Evolutionary conservation across 2,797 vertebrate genomes (phyloP).

Genomic region (Petrocephalus sullivani): DNA sequence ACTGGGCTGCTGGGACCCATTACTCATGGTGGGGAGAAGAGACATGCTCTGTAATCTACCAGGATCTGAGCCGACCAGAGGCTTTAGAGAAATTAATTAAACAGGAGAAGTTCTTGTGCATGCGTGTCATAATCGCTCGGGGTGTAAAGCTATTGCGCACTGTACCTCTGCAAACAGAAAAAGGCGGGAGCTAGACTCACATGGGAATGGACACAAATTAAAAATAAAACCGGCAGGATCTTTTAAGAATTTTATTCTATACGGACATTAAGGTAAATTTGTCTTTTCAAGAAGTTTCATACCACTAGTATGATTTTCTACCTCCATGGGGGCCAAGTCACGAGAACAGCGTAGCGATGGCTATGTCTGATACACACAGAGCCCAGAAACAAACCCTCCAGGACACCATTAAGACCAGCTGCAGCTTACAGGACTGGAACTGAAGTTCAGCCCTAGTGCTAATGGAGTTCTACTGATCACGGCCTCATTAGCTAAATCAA

Average conservation of each 20-base stretch:
- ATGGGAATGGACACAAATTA: background rate
- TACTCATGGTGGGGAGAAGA: background rate
- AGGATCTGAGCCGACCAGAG: conserved; percentile 8
- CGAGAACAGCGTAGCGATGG: background rate
- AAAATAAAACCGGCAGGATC: background rate
- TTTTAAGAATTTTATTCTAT: background rate
- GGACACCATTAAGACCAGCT: conserved; percentile 2
- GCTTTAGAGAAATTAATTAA: conserved; percentile 7
- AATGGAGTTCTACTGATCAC: background rate
- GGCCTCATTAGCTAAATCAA: background rate
- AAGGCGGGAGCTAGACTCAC: background rate
- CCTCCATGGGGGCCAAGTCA: background rate
- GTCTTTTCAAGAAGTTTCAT: background rate
- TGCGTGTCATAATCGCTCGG: background rate
- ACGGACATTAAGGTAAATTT: background rate
- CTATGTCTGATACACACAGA: background rate
- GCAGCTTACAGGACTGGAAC: background rate
- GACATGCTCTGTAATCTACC: background rate
- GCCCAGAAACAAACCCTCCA: background rate
- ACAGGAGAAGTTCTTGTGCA: background rate
- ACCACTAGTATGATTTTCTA: background rate
- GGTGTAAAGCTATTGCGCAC: background rate
- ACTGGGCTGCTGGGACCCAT: background rate
- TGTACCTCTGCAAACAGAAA: background rate
- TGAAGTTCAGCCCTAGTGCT: background rate